Evolutionary conservation across 2,888 invertebrate species (phyloP).

Genomic region (Eupithecia tripunctaria): DNA sequence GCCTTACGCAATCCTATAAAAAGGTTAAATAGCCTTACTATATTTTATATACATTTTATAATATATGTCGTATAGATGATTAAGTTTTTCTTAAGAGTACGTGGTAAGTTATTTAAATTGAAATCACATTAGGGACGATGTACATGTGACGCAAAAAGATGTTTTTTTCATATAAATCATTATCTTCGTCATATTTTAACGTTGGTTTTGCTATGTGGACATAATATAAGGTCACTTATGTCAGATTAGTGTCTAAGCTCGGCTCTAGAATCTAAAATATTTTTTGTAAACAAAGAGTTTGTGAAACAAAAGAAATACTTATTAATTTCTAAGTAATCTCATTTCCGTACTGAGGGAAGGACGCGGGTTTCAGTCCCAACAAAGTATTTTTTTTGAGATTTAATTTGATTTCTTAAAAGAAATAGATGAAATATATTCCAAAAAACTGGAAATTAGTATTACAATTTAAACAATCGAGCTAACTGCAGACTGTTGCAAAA

Average conservation of each 20-base stretch:
- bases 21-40: neutral
- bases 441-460: too few species aligned
- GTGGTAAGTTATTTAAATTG: slow-evolving; percentile 40
- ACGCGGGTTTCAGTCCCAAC: too few species aligned
- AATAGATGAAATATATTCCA: too few species aligned
- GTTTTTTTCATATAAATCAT: slow-evolving; percentile 7
- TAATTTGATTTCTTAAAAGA: too few species aligned
- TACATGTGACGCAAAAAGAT: slow-evolving; percentile 34
- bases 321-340: too few species aligned
- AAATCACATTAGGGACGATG: slow-evolving; percentile 41
- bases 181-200: neutral
- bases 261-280: too few species aligned
- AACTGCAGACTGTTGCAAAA: too few species aligned
- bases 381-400: too few species aligned
- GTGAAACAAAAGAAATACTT: too few species aligned
- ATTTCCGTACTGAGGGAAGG: too few species aligned
- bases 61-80: slow-evolving; percentile 7
- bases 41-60: neutral
- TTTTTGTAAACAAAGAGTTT: too few species aligned
- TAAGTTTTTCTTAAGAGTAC: slow-evolving; percentile 36
- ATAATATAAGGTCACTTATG: neutral
- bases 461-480: too few species aligned
- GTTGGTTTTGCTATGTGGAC: neutral
- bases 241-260: neutral
- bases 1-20: neutral